Conservation (phyloP, 1,140 invertebrate genomes). For the Drosophila virilis region DNA sequence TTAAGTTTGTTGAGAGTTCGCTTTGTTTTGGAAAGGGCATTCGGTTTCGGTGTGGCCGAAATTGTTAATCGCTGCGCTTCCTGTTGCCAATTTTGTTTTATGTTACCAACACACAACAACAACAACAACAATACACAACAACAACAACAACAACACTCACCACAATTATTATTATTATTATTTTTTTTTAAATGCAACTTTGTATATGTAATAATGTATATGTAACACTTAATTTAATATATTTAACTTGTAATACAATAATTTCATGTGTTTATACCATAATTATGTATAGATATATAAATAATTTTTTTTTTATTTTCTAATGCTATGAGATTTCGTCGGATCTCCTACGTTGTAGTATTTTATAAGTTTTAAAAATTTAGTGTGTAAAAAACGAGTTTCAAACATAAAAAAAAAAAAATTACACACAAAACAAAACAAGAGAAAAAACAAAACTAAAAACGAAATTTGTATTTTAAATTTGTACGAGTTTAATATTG, state of each 20-base stretch:
- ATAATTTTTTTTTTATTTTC: conserved; percentile 33
- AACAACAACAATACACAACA: conserved; percentile 20
- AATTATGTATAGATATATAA: conserved; percentile 13
- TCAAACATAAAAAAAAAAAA: conserved; percentile 67
- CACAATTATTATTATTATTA: conserved; percentile 33
- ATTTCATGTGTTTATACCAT: conserved; percentile 47
- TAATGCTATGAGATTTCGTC: conserved; percentile 80
- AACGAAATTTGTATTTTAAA: conserved; percentile 59
- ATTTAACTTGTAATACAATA: conserved; percentile 67
- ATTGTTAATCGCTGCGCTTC: conserved; percentile 14
- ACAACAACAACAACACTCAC: conserved; percentile 31
- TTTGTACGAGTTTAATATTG: conserved; percentile 32
- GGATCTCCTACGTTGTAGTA: conserved; percentile 82
- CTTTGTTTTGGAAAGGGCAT: conserved; percentile 25
- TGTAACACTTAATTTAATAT: conserved; percentile 66
- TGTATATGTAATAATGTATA: conserved; percentile 44
- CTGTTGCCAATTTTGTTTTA: conserved; percentile 47
- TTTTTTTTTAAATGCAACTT: conserved; percentile 49
- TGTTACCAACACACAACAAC: conserved; percentile 32
- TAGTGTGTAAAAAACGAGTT: conserved; percentile 69
- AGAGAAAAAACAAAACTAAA: conserved; percentile 32
- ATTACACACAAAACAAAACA: conserved; percentile 24
- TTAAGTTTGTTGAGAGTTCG: conserved; percentile 23
- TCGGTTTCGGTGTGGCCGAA: conserved; percentile 18
- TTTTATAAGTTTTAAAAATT: conserved; percentile 79